These are phyloP conservation scores for Miltochrista miniata DNA, from an alignment of 2,888 invertebrate genomes.

Conservation along the genomic window DNA sequence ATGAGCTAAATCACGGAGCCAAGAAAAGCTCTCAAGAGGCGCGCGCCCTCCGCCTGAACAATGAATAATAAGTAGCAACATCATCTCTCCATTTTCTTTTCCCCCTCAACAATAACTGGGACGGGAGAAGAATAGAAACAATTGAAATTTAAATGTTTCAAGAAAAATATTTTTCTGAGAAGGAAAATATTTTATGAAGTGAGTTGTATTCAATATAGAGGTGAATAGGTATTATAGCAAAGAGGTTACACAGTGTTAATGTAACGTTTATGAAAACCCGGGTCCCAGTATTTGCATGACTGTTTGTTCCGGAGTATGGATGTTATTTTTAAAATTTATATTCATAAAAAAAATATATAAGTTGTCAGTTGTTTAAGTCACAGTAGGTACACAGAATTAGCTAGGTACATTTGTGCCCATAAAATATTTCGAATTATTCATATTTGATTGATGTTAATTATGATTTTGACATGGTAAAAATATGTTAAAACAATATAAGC, in stretches of 20 bases:
- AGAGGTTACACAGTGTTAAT: not conserved
- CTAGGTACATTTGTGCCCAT: too few species aligned
- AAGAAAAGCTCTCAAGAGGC: slow-evolving; percentile 59
- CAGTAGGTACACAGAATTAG: too few species aligned
- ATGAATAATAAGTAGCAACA: slow-evolving; percentile 79
- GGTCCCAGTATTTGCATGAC: too few species aligned
- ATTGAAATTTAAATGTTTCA: slow-evolving; percentile 76
- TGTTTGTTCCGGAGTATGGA: too few species aligned
- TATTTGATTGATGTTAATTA: too few species aligned
- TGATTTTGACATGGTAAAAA: too few species aligned
- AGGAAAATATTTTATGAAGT: slow-evolving; percentile 50
- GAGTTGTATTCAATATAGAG: slow-evolving; percentile 28
- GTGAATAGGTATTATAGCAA: not conserved
- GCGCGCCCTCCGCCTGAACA: slow-evolving; percentile 54
- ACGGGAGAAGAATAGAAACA: slow-evolving; percentile 70
- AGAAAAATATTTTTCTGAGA: slow-evolving; percentile 52
- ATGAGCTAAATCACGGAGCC: slow-evolving; percentile 73
- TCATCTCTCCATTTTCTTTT: slow-evolving; percentile 76
- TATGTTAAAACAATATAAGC: too few species aligned
- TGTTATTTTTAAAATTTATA: too few species aligned
- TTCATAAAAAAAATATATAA: too few species aligned
- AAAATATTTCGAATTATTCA: too few species aligned
- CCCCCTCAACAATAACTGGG: slow-evolving; percentile 68
- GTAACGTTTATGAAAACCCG: too few species aligned
- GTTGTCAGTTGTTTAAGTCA: too few species aligned